phyloP scores from a whole-genome alignment of 2,797 vertebrate genomes.

The Neoniphon sammara region DNA sequence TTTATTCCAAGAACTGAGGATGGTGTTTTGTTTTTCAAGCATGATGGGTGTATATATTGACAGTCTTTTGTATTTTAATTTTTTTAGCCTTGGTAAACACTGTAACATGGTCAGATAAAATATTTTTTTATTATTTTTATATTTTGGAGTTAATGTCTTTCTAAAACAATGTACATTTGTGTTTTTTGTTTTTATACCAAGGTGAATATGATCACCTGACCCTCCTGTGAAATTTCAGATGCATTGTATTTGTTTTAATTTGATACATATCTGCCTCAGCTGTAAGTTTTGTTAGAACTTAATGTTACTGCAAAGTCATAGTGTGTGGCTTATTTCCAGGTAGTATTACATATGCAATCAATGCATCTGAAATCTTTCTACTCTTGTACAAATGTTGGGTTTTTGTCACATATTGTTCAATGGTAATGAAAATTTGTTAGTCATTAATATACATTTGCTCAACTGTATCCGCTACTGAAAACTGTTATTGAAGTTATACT shows the following conservation, averaged over 20 bases:
- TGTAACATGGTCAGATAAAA: slow-evolving; percentile 85
- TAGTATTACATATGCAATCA: slow-evolving; percentile 42
- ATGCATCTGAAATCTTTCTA: slow-evolving; percentile 79
- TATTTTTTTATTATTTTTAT: slow-evolving; percentile 62
- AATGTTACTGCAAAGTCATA: slow-evolving; percentile 24
- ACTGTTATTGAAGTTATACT: slow-evolving; percentile 69
- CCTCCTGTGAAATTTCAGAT: slow-evolving; percentile 89
- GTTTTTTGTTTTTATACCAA: slow-evolving; percentile 71
- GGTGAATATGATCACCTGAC: slow-evolving; percentile 86
- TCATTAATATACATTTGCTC: slow-evolving; percentile 35
- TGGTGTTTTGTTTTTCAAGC: slow-evolving; percentile 67
- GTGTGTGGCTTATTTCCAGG: slow-evolving; percentile 20
- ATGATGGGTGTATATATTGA: slow-evolving; percentile 81
- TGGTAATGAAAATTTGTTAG: slow-evolving; percentile 63
- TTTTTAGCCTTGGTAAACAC: slow-evolving; percentile 46
- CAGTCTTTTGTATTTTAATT: slow-evolving; percentile 50
- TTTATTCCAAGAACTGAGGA: slow-evolving; percentile 91
- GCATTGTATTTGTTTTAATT: slow-evolving; percentile 81
- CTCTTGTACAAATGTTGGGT: slow-evolving; percentile 68
- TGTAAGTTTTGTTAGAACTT: slow-evolving; percentile 40
- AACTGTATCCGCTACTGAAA: slow-evolving; percentile 67
- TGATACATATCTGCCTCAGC: slow-evolving; percentile 20
- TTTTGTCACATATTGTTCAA: slow-evolving; percentile 59
- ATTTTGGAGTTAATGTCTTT: slow-evolving; percentile 71
- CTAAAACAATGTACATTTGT: slow-evolving; percentile 78